phyloP scores from a whole-genome alignment of 2,888 invertebrate genomes.

The Standfussiana lucernea region DNA sequence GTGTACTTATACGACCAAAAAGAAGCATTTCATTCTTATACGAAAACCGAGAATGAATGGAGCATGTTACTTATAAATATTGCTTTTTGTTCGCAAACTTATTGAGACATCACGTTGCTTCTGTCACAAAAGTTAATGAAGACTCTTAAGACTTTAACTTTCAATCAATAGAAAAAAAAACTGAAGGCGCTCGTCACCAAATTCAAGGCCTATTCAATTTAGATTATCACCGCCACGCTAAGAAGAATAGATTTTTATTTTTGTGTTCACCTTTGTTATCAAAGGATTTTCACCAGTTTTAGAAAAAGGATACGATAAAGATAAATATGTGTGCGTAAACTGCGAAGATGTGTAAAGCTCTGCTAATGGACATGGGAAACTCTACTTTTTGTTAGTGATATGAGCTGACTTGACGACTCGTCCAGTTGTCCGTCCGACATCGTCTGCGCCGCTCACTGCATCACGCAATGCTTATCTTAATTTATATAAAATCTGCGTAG shows the following conservation, averaged over 20 bases:
- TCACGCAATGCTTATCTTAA: constrained; percentile 57
- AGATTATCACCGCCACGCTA: background rate
- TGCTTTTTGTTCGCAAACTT: background rate
- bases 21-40: constrained; percentile 44
- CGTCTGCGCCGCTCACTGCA: constrained; percentile 39
- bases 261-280: background rate
- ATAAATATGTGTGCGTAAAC: constrained; percentile 37
- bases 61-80: constrained; percentile 15
- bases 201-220: background rate
- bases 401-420: constrained; percentile 58
- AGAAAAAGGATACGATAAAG: background rate
- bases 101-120: background rate
- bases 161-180: background rate
- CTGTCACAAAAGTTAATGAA: background rate
- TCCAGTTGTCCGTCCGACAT: constrained; percentile 32
- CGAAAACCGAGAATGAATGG: constrained; percentile 26
- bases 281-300: background rate
- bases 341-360: constrained; percentile 40
- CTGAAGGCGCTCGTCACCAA: background rate
- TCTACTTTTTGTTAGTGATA: constrained; percentile 53
- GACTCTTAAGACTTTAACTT: background rate
- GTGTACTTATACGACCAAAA: constrained; percentile 53
- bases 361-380: constrained; percentile 58
- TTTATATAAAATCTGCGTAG: constrained; percentile 49
- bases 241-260: background rate